A percentile compares a stretch with the other conserved stretches of the same genome.
These are phyloP conservation scores for Thymallus thymallus DNA, from an alignment of 2,113 vertebrate species.

Conservation along the genomic window DNA sequence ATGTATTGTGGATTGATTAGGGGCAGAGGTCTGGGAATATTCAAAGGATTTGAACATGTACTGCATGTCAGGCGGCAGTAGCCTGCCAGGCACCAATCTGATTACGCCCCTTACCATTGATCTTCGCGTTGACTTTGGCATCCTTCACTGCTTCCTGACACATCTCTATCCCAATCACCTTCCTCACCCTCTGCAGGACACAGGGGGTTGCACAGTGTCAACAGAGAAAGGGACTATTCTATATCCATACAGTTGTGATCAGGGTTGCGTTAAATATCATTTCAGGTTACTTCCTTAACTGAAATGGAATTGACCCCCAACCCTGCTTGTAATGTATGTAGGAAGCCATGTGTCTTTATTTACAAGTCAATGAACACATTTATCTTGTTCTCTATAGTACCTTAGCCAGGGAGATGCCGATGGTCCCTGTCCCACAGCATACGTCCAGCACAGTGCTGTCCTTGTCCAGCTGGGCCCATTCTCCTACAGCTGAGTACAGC, in stretches of 20 bases:
- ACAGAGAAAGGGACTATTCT: no score
- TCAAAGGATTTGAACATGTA: no score
- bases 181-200: constrained; percentile 83
- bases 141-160: constrained; percentile 93
- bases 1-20: neutral
- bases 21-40: no score
- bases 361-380: no score
- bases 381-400: constrained; percentile 50
- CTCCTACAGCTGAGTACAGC: constrained; percentile 84
- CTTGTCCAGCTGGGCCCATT: constrained; percentile 85
- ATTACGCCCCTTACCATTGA: constrained; percentile 80
- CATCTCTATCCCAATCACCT: constrained; percentile 91
- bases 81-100: no score
- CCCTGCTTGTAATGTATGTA: no score
- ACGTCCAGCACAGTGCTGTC: constrained; percentile 88
- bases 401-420: constrained; percentile 92
- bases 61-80: no score
- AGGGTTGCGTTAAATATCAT: neutral
- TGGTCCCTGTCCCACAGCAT: constrained; percentile 96
- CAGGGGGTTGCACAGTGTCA: neutral
- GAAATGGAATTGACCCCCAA: no score
- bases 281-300: neutral
- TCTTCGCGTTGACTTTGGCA: constrained; percentile 83
- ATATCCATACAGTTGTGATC: no score
- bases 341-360: no score